Percentiles rank a stretch among this genome's conserved stretches.
These are phyloP conservation scores for Drosophila ezoana DNA, from an alignment of 2,888 invertebrate genomes.

Conservation along the genomic window DNA sequence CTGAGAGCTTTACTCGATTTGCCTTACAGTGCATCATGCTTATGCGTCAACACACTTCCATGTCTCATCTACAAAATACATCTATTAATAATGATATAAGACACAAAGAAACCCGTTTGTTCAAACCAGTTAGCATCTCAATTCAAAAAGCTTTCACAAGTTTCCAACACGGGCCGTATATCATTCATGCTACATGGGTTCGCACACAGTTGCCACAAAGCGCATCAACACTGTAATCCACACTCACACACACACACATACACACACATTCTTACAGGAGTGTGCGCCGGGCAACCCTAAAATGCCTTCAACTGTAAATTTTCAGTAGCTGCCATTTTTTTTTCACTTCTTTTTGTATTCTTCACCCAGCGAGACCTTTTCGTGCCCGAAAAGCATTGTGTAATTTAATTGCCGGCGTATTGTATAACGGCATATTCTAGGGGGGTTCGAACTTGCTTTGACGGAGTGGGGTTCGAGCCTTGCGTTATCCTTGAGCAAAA, in stretches of 20 bases:
- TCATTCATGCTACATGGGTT: conserved; percentile 53
- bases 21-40: conserved; percentile 6
- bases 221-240: conserved; percentile 42
- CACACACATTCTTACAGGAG: not conserved
- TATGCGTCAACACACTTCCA: conserved; percentile 20
- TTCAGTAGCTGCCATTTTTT: conserved; percentile 37
- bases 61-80: conserved; percentile 24
- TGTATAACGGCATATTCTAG: conserved; percentile 27
- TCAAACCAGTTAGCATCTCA: conserved; percentile 55
- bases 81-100: conserved; percentile 47
- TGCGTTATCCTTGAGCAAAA: conserved; percentile 34
- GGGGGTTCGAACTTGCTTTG: not conserved
- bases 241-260: not conserved
- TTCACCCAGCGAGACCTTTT: conserved; percentile 41
- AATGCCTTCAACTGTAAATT: conserved; percentile 67
- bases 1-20: not conserved
- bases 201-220: conserved; percentile 40
- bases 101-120: conserved; percentile 52
- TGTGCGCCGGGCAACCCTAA: conserved; percentile 42
- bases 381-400: conserved; percentile 46
- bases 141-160: conserved; percentile 57
- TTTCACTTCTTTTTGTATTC: conserved; percentile 12
- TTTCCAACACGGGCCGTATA: conserved; percentile 47
- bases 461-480: not conserved
- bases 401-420: conserved; percentile 65